Evolutionary conservation across 2,888 invertebrate genomes (phyloP).

Genomic region (Epirrhoe tristata): DNA sequence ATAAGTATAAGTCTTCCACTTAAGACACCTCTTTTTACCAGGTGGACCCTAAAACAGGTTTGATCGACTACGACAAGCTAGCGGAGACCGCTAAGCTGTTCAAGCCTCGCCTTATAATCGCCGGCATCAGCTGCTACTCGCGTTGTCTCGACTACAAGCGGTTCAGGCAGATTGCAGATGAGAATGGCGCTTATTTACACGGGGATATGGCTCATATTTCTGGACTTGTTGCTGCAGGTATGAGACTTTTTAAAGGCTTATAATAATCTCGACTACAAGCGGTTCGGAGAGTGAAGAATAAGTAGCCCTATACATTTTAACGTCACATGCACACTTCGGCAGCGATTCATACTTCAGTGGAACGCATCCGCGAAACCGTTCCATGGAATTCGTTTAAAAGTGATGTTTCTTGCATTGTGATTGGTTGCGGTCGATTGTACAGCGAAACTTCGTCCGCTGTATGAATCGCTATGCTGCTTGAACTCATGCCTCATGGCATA

Average conservation of each 20-base stretch:
- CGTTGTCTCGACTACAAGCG: slow-evolving; percentile 95
- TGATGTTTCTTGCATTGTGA: too few relatives aligned
- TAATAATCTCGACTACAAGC: not conserved
- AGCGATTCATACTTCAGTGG: not conserved
- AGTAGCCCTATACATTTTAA: not conserved
- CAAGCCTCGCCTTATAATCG: slow-evolving; percentile 96
- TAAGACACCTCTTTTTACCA: slow-evolving; percentile 57
- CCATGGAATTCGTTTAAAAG: too few relatives aligned
- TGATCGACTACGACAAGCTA: slow-evolving; percentile 97
- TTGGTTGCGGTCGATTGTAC: too few relatives aligned
- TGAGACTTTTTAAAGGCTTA: not conserved
- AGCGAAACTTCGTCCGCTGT: too few relatives aligned
- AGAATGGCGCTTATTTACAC: slow-evolving; percentile 94
- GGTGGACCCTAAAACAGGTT: slow-evolving; percentile 91
- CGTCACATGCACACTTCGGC: not conserved
- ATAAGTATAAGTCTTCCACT: too few relatives aligned
- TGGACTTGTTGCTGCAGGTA: slow-evolving; percentile 95
- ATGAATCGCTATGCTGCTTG: too few relatives aligned
- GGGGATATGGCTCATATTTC: slow-evolving; percentile 99
- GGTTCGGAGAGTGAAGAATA: not conserved
- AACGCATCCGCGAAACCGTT: too few relatives aligned
- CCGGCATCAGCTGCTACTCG: slow-evolving; percentile 97
- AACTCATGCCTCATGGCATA: too few relatives aligned
- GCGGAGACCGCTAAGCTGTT: slow-evolving; percentile 93
- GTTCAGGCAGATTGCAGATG: slow-evolving; percentile 93